These are phyloP conservation scores for Hiodon tergisus DNA, from an alignment of 2,113 vertebrate genomes.

Conservation along the genomic window DNA sequence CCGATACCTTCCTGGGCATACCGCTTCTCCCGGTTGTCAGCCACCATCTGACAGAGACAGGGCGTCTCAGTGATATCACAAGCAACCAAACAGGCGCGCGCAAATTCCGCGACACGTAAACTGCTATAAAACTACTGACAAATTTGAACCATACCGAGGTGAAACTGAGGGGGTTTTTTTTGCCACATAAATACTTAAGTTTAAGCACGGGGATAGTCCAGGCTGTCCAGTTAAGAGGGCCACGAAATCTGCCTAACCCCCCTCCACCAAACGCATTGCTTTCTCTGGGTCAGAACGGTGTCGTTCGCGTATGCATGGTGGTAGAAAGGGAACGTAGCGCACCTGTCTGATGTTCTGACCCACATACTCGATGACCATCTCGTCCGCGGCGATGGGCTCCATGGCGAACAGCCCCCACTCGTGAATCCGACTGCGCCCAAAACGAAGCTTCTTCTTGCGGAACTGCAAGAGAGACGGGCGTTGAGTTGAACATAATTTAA, in stretches of 20 bases:
- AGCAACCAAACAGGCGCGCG: neutral
- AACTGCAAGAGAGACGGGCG: slow-evolving; percentile 57
- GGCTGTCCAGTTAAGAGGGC: no score
- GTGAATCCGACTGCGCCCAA: slow-evolving; percentile 86
- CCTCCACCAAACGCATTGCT: no score
- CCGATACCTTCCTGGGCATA: slow-evolving; percentile 87
- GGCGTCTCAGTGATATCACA: neutral
- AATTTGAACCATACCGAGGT: no score
- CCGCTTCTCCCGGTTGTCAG: slow-evolving; percentile 86
- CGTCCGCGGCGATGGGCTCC: slow-evolving; percentile 90
- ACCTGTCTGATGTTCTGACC: slow-evolving; percentile 94
- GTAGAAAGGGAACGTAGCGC: neutral
- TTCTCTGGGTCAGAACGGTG: no score
- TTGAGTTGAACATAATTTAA: no score
- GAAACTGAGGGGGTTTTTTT: no score
- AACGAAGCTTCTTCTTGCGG: slow-evolving; percentile 89
- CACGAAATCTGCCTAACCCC: no score
- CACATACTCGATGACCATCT: slow-evolving; percentile 96
- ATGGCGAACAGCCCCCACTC: slow-evolving; percentile 95
- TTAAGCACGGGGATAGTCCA: no score
- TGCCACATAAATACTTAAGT: no score
- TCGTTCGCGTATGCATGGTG: no score
- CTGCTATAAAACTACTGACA: no score
- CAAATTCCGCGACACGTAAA: no score
- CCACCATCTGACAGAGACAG: slow-evolving; percentile 72